Evolutionary conservation across 1,140 invertebrate species (phyloP).

Genomic region (Watersipora subatra): DNA sequence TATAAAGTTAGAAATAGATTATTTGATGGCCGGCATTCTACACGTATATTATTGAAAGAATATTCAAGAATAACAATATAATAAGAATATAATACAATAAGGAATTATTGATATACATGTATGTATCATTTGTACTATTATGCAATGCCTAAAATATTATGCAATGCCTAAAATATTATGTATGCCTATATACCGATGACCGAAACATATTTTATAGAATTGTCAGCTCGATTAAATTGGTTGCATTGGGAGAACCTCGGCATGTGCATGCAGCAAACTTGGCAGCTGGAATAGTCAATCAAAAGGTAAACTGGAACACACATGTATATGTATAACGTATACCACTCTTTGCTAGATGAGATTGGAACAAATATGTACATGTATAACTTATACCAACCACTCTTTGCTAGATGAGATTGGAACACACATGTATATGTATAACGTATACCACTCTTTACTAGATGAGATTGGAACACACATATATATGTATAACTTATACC

Average conservation of each 20-base stretch:
- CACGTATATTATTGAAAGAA: background rate
- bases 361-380: no score
- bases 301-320: background rate
- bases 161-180: no score
- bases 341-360: no score
- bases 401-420: background rate
- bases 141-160: no score
- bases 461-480: no score
- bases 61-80: background rate
- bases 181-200: no score
- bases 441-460: no score
- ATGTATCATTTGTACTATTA: slow-evolving; percentile 3
- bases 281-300: background rate
- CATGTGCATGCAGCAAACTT: slow-evolving; percentile 8
- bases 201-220: slow-evolving; percentile 54
- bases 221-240: slow-evolving; percentile 91
- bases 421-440: background rate
- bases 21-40: background rate
- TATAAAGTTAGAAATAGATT: background rate
- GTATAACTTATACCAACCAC: no score
- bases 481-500: no score
- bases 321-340: background rate
- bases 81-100: background rate
- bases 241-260: slow-evolving; percentile 98
- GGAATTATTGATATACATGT: background rate